Percentiles rank a stretch among this genome's conserved stretches.
These are phyloP conservation scores for Notiomystis cincta DNA, from an alignment of 2,113 vertebrate species.

Conservation along the genomic window DNA sequence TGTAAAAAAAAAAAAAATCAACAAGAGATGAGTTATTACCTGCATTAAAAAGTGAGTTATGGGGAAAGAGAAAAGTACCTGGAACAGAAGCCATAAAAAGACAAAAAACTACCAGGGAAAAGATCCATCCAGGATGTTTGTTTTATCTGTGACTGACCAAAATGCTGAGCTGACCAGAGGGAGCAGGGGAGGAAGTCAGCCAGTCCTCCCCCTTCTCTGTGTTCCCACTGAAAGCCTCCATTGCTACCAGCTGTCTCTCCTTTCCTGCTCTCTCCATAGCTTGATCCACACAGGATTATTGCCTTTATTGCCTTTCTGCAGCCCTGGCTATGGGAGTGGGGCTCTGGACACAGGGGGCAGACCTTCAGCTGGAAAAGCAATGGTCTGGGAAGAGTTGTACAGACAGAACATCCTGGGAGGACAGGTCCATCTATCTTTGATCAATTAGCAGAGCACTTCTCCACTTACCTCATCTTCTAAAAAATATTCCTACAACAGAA, in stretches of 20 bases:
- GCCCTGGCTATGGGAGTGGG: not conserved
- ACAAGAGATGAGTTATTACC: not conserved
- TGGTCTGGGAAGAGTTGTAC: fast-evolving
- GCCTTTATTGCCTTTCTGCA: not conserved
- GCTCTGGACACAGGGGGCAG: not conserved
- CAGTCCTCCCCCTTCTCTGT: not conserved
- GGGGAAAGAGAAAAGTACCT: not conserved
- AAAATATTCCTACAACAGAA: not conserved
- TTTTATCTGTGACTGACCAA: not conserved
- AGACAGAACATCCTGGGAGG: not conserved
- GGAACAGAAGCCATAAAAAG: not conserved
- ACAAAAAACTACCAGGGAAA: not conserved
- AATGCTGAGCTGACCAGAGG: not conserved
- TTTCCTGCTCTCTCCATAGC: not conserved
- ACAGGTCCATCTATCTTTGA: not conserved
- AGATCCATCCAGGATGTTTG: not conserved
- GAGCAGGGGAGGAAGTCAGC: not conserved
- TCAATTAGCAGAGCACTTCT: not conserved
- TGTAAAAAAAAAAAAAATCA: not conserved
- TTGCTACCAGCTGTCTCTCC: not conserved
- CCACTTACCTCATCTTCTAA: not conserved
- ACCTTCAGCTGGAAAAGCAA: not conserved
- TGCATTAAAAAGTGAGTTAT: not conserved
- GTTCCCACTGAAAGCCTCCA: not conserved
- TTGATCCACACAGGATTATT: not conserved